A percentile compares a stretch with the other conserved stretches of the same genome.
Conservation (phyloP, 2,888 invertebrate genomes). For the Spicauda simplicius region DNA sequence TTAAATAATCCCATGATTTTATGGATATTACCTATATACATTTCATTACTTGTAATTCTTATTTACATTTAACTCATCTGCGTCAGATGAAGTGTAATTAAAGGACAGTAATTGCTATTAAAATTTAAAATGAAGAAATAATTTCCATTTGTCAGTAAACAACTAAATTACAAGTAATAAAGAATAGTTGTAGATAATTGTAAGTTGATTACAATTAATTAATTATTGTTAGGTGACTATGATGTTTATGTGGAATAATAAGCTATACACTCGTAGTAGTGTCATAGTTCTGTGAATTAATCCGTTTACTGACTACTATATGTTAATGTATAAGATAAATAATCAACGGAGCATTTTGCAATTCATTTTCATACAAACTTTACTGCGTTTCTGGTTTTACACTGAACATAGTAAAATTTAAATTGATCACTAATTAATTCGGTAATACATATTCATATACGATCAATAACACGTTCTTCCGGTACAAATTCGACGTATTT, state of each 20-base stretch:
- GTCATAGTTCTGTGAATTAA: neutral
- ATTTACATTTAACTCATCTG: too few species aligned
- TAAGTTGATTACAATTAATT: neutral
- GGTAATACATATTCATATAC: neutral
- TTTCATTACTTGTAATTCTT: too few species aligned
- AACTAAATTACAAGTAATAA: constrained; percentile 7
- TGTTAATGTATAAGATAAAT: neutral
- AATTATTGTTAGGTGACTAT: constrained; percentile 5
- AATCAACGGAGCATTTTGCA: neutral
- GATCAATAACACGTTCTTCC: constrained; percentile 6
- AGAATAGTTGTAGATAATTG: neutral
- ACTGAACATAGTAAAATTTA: neutral
- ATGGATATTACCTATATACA: too few species aligned
- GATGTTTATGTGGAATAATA: neutral
- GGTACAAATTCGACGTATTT: constrained; percentile 2
- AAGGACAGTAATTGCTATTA: too few species aligned
- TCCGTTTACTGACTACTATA: neutral
- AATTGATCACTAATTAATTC: neutral
- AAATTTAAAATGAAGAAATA: too few species aligned
- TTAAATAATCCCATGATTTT: neutral
- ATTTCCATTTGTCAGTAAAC: neutral
- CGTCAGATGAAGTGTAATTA: too few species aligned
- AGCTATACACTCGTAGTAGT: neutral
- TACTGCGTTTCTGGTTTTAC: constrained; percentile 13
- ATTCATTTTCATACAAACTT: neutral